phyloP scores from a whole-genome alignment of 1,140 invertebrate genomes.

The Atta colombica region DNA sequence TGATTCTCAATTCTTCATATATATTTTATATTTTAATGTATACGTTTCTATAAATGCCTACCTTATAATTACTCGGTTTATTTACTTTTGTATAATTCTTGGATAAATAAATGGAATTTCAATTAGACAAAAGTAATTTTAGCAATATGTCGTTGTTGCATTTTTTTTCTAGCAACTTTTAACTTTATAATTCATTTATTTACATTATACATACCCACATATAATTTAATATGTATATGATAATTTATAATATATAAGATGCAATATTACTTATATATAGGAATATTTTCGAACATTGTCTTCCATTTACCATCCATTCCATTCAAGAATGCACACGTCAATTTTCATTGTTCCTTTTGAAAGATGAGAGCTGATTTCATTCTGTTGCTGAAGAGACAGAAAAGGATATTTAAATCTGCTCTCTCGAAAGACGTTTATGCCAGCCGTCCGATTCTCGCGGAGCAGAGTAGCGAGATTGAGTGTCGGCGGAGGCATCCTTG shows the following conservation, averaged over 20 bases:
- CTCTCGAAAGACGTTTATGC: slow-evolving; percentile 52
- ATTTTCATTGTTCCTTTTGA: slow-evolving; percentile 39
- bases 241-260: slow-evolving; percentile 1
- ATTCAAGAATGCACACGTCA: slow-evolving; percentile 24
- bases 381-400: slow-evolving; percentile 4
- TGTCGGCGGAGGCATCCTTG: slow-evolving; percentile 56
- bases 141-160: background rate
- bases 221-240: background rate
- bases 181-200: background rate
- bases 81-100: background rate
- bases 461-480: slow-evolving; percentile 68
- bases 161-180: slow-evolving; percentile 1
- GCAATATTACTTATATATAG: background rate
- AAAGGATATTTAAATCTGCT: slow-evolving; percentile 59
- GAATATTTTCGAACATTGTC: background rate
- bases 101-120: background rate
- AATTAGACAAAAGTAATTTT: slow-evolving; percentile 4
- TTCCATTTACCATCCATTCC: slow-evolving; percentile 15
- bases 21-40: background rate
- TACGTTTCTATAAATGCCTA: background rate
- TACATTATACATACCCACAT: background rate
- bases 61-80: background rate
- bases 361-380: slow-evolving; percentile 57
- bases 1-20: background rate
- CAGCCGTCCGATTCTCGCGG: slow-evolving; percentile 53